Evolutionary conservation across 2,888 invertebrate genomes (phyloP).

Genomic region (Meloe dianella): DNA sequence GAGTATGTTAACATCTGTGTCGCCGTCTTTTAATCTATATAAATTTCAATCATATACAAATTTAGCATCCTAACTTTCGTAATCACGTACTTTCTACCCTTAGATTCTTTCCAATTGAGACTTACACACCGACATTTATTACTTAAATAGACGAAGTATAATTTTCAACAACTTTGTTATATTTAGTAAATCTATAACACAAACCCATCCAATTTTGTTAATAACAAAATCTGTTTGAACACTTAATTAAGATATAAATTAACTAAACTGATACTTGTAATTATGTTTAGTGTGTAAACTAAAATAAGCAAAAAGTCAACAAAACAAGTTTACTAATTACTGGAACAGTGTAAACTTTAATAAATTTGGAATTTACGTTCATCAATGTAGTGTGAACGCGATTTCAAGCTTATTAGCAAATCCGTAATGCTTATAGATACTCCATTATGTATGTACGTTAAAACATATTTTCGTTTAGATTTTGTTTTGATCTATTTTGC

Average conservation of each 20-base stretch:
- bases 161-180: too few species aligned
- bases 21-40: not conserved
- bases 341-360: slow-evolving; percentile 26
- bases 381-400: not conserved
- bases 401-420: slow-evolving; percentile 1
- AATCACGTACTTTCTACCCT: not conserved
- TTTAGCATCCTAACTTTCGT: not conserved
- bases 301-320: not conserved
- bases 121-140: not conserved
- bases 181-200: too few species aligned
- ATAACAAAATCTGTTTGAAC: not conserved
- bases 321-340: slow-evolving; percentile 29
- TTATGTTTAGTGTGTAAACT: not conserved
- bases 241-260: not conserved
- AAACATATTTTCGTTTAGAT: too few species aligned
- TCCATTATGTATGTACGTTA: too few species aligned
- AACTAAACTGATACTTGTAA: not conserved
- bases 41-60: not conserved
- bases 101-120: not conserved
- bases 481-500: not conserved
- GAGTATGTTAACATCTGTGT: not conserved
- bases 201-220: not conserved
- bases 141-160: not conserved
- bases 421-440: not conserved
- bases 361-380: slow-evolving; percentile 19